These are phyloP conservation scores for Gasterosteus nipponicus DNA, from an alignment of 2,113 vertebrate genomes.

Conservation along the genomic window DNA sequence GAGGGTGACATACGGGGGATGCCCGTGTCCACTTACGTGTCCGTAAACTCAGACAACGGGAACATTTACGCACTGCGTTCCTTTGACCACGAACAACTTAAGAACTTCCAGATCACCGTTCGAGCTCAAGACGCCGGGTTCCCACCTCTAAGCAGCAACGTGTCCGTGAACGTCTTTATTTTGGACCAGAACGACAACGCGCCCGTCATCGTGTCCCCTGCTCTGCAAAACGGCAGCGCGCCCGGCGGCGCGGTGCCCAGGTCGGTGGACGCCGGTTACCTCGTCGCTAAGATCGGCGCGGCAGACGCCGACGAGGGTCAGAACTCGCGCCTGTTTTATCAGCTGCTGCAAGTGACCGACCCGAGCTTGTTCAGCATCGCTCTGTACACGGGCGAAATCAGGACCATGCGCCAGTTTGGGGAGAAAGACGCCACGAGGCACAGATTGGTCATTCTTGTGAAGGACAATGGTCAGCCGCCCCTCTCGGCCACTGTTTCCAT, in stretches of 20 bases:
- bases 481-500: constrained; percentile 91
- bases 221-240: constrained; percentile 76
- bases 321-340: constrained; percentile 86
- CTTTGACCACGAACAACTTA: constrained; percentile 87
- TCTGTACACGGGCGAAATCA: constrained; percentile 84
- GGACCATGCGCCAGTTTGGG: constrained; percentile 84
- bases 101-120: constrained; percentile 85
- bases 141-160: constrained; percentile 82
- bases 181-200: constrained; percentile 89
- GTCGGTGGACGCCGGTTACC: constrained; percentile 81
- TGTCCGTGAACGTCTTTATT: constrained; percentile 82
- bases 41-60: constrained; percentile 87
- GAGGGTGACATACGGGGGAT: constrained; percentile 82
- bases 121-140: constrained; percentile 85
- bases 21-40: constrained; percentile 86
- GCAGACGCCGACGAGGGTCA: constrained; percentile 84
- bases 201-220: constrained; percentile 81
- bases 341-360: constrained; percentile 84
- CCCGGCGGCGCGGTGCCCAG: constrained; percentile 79
- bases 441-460: constrained; percentile 85
- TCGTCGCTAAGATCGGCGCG: constrained; percentile 82
- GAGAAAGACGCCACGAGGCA: constrained; percentile 85
- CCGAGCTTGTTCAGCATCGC: constrained; percentile 85
- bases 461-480: constrained; percentile 88
- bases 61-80: constrained; percentile 89